A percentile compares a stretch with the other conserved stretches of the same genome.
Conservation (phyloP, 2,888 invertebrate species). For the Chrysotoxum bicinctum region DNA sequence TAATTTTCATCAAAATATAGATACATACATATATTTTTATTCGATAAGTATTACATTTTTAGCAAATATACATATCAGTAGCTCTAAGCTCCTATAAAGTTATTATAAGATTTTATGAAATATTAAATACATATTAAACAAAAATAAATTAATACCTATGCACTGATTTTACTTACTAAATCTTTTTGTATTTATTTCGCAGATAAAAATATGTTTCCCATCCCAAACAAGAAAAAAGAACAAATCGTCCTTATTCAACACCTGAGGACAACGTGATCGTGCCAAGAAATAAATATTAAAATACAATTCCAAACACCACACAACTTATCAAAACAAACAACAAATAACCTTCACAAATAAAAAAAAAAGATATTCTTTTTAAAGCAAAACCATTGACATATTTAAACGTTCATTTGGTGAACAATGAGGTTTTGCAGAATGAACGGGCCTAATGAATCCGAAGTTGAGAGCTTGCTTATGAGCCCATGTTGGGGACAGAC, state of each 20-base stretch:
- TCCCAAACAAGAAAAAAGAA: constrained; percentile 65
- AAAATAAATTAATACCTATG: neutral
- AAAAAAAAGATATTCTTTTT: neutral
- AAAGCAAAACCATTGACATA: constrained; percentile 1
- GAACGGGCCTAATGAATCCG: constrained; percentile 83
- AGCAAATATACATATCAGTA: no score
- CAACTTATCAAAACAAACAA: neutral
- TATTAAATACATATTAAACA: no score
- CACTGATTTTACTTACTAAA: neutral
- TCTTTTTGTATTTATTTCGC: constrained; percentile 19
- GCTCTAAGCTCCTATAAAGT: no score
- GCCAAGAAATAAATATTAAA: neutral
- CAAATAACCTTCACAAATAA: neutral
- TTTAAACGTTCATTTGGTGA: constrained; percentile 74
- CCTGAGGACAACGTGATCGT: constrained; percentile 48
- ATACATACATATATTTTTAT: no score
- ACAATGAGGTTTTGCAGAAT: constrained; percentile 85
- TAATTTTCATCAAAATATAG: no score
- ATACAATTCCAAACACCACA: neutral
- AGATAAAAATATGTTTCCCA: constrained; percentile 65
- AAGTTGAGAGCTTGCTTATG: constrained; percentile 88
- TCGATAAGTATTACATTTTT: no score
- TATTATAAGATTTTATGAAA: no score
- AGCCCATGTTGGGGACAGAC: constrained; percentile 87
- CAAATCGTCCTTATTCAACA: constrained; percentile 42